Evolutionary conservation across 2,113 vertebrate species (phyloP).

Genomic region (Amphiprion ocellaris): DNA sequence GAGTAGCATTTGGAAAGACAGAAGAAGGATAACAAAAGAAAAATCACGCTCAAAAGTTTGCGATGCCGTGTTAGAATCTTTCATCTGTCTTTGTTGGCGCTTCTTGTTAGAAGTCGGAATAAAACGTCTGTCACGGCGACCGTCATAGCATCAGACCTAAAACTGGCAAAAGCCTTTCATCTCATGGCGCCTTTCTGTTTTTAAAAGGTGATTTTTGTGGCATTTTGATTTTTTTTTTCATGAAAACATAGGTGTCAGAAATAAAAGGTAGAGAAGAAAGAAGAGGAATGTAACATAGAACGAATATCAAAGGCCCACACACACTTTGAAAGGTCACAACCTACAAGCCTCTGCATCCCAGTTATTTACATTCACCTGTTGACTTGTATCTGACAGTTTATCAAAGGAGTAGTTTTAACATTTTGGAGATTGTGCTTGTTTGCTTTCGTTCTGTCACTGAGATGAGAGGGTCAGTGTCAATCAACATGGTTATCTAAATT

Average conservation of each 20-base stretch:
- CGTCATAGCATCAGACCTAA: slow-evolving; percentile 25
- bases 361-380: slow-evolving; percentile 17
- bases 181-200: slow-evolving; percentile 8
- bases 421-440: not conserved
- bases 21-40: slow-evolving; percentile 40
- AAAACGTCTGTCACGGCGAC: slow-evolving; percentile 24
- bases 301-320: slow-evolving; percentile 37
- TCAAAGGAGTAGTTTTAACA: slow-evolving; percentile 2
- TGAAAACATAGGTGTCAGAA: slow-evolving; percentile 13
- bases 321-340: slow-evolving; percentile 50
- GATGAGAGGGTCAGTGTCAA: not conserved
- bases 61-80: slow-evolving; percentile 39
- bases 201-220: slow-evolving; percentile 37
- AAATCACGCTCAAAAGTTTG: slow-evolving; percentile 31
- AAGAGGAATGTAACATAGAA: not conserved
- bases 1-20: slow-evolving; percentile 26
- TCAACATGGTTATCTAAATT: too few relatives aligned
- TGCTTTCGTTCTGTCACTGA: not conserved
- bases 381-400: not conserved
- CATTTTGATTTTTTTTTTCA: slow-evolving; percentile 38
- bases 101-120: slow-evolving; percentile 33
- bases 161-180: slow-evolving; percentile 41
- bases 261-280: slow-evolving; percentile 6
- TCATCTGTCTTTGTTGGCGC: slow-evolving; percentile 46
- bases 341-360: not conserved